Conservation (phyloP, 2,797 vertebrate genomes). For the Crax fasciolata region DNA sequence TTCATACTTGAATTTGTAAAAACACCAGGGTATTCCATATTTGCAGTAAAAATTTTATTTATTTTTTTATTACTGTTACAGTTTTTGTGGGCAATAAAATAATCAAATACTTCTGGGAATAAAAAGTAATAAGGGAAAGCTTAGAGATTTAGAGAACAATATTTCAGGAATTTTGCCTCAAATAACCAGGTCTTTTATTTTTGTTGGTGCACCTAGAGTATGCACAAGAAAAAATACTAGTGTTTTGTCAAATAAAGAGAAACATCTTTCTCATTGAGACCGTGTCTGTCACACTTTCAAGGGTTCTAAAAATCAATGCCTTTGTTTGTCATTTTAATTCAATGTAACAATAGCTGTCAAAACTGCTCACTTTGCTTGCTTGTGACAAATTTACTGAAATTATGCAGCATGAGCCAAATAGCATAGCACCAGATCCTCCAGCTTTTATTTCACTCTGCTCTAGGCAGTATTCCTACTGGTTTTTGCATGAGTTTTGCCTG, state of each 20-base stretch:
- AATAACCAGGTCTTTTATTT: constrained; percentile 43
- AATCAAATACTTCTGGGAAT: constrained; percentile 54
- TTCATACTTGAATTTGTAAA: not conserved
- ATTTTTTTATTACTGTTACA: constrained; percentile 2
- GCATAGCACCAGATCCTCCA: constrained; percentile 54
- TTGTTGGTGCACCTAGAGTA: not conserved
- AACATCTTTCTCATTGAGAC: constrained; percentile 65
- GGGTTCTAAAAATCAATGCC: constrained; percentile 69
- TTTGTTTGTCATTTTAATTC: constrained; percentile 77
- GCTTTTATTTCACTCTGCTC: constrained; percentile 55
- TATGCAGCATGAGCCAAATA: constrained; percentile 48
- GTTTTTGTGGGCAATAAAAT: constrained; percentile 38
- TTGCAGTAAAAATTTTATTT: constrained; percentile 18
- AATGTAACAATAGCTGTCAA: constrained; percentile 76
- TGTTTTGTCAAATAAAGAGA: constrained; percentile 63
- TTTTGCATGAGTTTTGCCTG: constrained; percentile 26
- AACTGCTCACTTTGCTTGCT: constrained; percentile 45
- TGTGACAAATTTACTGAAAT: constrained; percentile 41
- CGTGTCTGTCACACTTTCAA: constrained; percentile 73
- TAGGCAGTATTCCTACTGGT: constrained; percentile 38
- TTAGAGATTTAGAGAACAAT: constrained; percentile 63
- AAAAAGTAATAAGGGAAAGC: constrained; percentile 70
- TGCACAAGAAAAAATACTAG: not conserved
- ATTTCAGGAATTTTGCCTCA: constrained; percentile 72
- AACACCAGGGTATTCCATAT: not conserved